phyloP scores from a whole-genome alignment of 2,888 invertebrate species.

The Pachliopta kotzebuea region DNA sequence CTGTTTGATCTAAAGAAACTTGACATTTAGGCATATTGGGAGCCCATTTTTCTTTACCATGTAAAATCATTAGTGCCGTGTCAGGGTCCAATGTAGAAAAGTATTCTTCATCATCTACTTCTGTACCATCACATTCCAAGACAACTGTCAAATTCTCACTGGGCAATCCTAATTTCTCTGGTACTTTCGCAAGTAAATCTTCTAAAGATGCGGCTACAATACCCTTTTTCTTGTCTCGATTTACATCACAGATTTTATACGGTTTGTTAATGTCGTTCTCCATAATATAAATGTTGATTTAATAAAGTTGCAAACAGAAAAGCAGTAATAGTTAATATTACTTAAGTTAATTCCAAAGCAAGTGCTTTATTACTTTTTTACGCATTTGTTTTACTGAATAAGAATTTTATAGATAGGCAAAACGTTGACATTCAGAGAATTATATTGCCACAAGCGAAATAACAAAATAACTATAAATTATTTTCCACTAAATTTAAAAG shows the following conservation, averaged over 20 bases:
- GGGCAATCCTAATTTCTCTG: constrained; percentile 85
- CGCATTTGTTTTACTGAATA: constrained; percentile 1
- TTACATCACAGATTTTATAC: constrained; percentile 89
- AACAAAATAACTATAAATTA: constrained; percentile 7
- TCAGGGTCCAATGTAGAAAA: constrained; percentile 94
- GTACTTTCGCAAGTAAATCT: constrained; percentile 87
- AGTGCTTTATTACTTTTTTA: constrained; percentile 18
- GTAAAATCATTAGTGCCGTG: constrained; percentile 90
- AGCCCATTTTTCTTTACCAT: constrained; percentile 88
- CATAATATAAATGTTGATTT: constrained; percentile 54
- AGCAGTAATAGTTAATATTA: constrained; percentile 4
- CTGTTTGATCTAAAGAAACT: constrained; percentile 81
- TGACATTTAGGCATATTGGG: constrained; percentile 83
- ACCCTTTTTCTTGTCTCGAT: constrained; percentile 90
- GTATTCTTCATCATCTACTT: constrained; percentile 97
- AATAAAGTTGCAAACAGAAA: background rate
- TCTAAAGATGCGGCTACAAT: constrained; percentile 89
- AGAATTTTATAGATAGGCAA: constrained; percentile 11
- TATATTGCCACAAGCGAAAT: constrained; percentile 27
- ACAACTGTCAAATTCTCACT: constrained; percentile 88
- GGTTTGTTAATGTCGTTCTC: constrained; percentile 83
- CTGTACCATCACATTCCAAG: constrained; percentile 95
- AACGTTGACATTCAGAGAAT: constrained; percentile 15
- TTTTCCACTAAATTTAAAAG: background rate
- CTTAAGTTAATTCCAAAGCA: constrained; percentile 5